Base-by-base conservation (phyloP, 2,888 invertebrate species). In the Carabus problematicus region DNA sequence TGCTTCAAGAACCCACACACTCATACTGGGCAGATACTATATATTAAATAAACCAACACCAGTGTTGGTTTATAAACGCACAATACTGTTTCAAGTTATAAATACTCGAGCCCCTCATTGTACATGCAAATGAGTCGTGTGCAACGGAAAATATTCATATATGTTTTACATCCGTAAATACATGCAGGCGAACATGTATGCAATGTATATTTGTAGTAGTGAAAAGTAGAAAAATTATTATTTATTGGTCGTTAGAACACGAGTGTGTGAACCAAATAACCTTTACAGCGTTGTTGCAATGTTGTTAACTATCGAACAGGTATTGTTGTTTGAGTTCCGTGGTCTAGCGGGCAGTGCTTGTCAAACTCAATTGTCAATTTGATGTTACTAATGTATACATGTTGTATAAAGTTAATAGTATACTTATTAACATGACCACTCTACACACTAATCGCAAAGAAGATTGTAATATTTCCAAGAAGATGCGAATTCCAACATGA, bases 181-280 rank as follows among this genome's bases (percentile, higher is more conserved):
- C 39, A 56, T 54, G 43, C 40, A 63, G 16, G 18, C 54, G 11
- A 16, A 42, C 42, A 8, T 42, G 39, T 58, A 40, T n/a, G 1
- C 16, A n/a, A 43, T 16, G 42, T 14, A 59, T 59, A 3, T 61
- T n/a, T 45, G n/a, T 52, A 9, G 16, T 9, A 3, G 16, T 42
- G 61, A 47, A 45, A 43, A 18, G 45, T 19, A 47, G 58, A 61
- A 61, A 61, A 61, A 61, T 61, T 43, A 47, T 61, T 61, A 61
- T 61, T 47, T 61, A 61, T 61, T 47, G 41, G 14, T 40, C 41
- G 12, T 41, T 11, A 12, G 45, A 18, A 45, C n/a, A n/a, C 11
- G 18, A 12, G 61, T 61, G 61, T 61, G 61, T 61, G 61, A 61
- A 61, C 61, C 47, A 61, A 16, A 47, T 61, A 61, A 61, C 61